phyloP scores from a whole-genome alignment of 2,113 vertebrate species.

The Sciurus niger region DNA sequence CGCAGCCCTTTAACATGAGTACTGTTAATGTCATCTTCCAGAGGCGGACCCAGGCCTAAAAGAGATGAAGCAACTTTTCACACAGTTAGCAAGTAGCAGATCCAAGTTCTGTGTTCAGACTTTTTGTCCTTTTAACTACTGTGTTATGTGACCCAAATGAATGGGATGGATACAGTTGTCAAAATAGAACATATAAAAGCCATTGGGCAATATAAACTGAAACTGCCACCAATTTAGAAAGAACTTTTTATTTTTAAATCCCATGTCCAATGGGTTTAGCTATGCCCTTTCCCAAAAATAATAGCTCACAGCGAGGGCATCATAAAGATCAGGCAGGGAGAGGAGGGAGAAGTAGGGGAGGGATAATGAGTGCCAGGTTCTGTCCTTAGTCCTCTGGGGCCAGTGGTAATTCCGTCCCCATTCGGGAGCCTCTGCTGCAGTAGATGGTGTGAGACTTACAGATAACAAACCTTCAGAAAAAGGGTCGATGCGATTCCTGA shows the following conservation, averaged over 20 bases:
- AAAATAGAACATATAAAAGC: neutral
- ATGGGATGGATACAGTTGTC: neutral
- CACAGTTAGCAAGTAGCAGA: neutral
- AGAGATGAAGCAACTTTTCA: neutral
- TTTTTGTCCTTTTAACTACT: slow-evolving; percentile 21
- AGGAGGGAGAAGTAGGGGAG: neutral
- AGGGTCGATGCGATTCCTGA: neutral
- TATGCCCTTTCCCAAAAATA: neutral
- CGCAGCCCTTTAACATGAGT: neutral
- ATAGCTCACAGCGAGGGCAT: neutral
- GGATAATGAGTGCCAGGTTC: neutral
- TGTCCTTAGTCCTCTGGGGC: neutral
- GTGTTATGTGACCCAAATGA: neutral
- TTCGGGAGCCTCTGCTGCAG: neutral
- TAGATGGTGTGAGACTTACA: neutral
- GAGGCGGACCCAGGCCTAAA: neutral
- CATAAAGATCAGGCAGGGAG: neutral
- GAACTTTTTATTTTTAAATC: slow-evolving; percentile 21
- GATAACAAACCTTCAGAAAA: neutral
- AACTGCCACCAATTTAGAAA: slow-evolving; percentile 9
- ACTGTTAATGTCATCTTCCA: neutral
- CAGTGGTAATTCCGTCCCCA: neutral
- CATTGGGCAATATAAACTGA: neutral
- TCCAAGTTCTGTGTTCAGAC: neutral
- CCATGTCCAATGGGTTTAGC: neutral